Evolutionary conservation across 2,888 invertebrate genomes (phyloP).

Genomic region (Sipha maydis): DNA sequence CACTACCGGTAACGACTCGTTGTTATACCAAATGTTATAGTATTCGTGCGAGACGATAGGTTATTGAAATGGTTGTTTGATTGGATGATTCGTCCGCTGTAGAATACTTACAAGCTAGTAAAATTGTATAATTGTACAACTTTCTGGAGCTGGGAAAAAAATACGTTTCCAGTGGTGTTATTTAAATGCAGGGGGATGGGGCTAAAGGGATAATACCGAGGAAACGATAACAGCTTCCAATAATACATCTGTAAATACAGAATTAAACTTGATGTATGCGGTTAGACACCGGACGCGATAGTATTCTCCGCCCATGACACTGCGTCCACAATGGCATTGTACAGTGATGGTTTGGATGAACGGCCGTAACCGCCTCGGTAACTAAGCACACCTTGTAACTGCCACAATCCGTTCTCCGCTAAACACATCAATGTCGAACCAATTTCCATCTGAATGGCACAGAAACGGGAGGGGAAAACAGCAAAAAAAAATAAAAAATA

Average conservation of each 20-base stretch:
- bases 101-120: background rate
- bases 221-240: background rate
- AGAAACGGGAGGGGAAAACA: slow-evolving; percentile 40
- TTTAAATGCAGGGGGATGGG: background rate
- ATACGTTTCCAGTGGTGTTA: background rate
- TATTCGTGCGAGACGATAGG: too few species aligned
- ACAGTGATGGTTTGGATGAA: slow-evolving; percentile 72
- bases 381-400: slow-evolving; percentile 73
- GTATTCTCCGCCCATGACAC: slow-evolving; percentile 69
- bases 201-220: background rate
- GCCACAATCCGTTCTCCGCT: slow-evolving; percentile 71
- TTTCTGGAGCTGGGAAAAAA: background rate
- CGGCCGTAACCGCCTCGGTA: slow-evolving; percentile 70
- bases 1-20: too few species aligned
- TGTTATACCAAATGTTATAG: too few species aligned
- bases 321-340: slow-evolving; percentile 68
- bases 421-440: slow-evolving; percentile 76
- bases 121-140: background rate
- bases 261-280: background rate
- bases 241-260: background rate
- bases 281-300: slow-evolving; percentile 66
- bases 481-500: background rate
- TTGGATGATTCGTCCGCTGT: background rate
- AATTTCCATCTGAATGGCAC: slow-evolving; percentile 72
- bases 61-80: background rate